Evolutionary conservation across 2,888 invertebrate genomes (phyloP).

Genomic region (Entomobrya multifasciata): DNA sequence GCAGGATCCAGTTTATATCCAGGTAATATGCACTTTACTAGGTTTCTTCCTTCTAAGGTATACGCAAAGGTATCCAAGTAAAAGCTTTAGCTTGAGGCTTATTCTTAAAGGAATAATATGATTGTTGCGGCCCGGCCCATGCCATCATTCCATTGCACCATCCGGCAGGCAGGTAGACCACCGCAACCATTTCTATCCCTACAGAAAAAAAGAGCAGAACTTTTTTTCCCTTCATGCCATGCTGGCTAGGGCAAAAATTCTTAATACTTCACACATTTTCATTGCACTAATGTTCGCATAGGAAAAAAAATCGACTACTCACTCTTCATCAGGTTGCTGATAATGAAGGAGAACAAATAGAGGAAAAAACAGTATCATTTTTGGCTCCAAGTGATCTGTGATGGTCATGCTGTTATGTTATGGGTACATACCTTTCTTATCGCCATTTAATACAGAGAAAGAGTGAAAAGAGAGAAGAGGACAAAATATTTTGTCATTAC

Average conservation of each 20-base stretch:
- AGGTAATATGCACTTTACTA: background rate
- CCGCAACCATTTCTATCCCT: constrained; percentile 23
- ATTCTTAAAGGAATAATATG: constrained; percentile 49
- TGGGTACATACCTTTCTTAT: constrained; percentile 38
- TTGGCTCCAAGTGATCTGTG: constrained; percentile 41
- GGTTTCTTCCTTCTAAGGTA: background rate
- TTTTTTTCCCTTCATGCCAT: constrained; percentile 30
- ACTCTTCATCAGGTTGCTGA: background rate
- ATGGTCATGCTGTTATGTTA: constrained; percentile 7
- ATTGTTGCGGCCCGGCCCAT: constrained; percentile 61
- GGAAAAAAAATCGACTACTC: constrained; percentile 48
- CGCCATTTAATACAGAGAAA: constrained; percentile 17
- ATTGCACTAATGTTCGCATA: constrained; percentile 31
- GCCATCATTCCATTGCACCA: constrained; percentile 35
- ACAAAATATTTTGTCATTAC: constrained; percentile 46
- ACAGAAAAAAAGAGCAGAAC: constrained; percentile 25
- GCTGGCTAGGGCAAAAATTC: constrained; percentile 56
- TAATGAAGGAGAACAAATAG: too few relatives aligned
- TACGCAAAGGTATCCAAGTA: constrained; percentile 39
- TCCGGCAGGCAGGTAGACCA: constrained; percentile 60
- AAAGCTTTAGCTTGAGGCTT: constrained; percentile 50
- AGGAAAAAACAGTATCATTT: too few relatives aligned
- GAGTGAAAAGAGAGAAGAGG: constrained; percentile 58
- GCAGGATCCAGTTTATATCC: background rate
- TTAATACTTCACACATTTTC: constrained; percentile 30